Evolutionary conservation across 1,140 invertebrate genomes (phyloP), one percentile per base, ranked within the genome.

Genomic region (Penaeus chinensis): DNA sequence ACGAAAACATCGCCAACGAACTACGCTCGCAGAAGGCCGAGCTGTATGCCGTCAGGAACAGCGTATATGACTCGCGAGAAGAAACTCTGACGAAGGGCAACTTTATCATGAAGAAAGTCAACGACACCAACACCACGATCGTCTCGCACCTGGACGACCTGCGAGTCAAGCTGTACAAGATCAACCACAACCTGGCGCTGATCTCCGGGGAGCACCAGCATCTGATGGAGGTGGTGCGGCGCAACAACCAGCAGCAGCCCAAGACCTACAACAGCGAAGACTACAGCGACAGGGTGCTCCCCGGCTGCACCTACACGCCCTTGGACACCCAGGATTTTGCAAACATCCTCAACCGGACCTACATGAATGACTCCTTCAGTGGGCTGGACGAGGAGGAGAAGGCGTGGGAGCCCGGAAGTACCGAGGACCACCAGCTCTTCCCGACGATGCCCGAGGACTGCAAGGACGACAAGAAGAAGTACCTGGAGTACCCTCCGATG

Each of bases 371-470:
- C n/a, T 47, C 82, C 79, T 76, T 81, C 47, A 22, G 47, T 3
- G 27, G 54, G n/a, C 10, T 24, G 3, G 79, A 74, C 20, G 42
- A 32, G 8, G 37, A 47, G 5, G 85, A 82, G 22, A 71, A 60
- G 22, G 71, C 47, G 37, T 82, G 62, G 78, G 62, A 60, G 13
- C 81, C 54, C 19, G 74, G 66, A 37, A 63, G 62, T 24, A 54
- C 89, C 16, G n/a, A 66, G 20, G 63, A 83, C 65, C 62, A 82
- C 61, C 24, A 76, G 19, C 77, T 84, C 47, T 87, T 89, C 42
- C 90, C 90, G 16, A 87, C 88, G 16, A 86, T 87, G 84, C 90
- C 90, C 24, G 90, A 89, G 71, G 90, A 90, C 80, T 90, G 90
- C 76, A 88, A 89, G 61, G 88, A 90, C 63, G 88, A 88, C 66